Conservation (phyloP, 2,113 vertebrate species). For the Callorhinus ursinus region DNA sequence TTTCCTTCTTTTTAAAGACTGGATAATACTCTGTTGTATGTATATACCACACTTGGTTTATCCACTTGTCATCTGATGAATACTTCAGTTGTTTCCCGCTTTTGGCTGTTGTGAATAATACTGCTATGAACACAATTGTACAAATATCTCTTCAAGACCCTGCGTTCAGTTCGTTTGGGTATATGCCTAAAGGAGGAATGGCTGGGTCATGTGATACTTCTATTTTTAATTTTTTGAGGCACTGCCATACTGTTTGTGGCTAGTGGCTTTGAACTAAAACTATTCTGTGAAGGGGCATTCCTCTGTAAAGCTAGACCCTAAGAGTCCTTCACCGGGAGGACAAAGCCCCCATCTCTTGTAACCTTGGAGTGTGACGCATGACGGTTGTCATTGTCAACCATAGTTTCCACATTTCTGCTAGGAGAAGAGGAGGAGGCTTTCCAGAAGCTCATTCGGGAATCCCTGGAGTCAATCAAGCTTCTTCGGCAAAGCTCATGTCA, state of each 20-base stretch:
- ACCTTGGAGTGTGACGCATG: fast-evolving
- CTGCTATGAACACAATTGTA: fast-evolving
- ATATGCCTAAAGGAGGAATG: background rate
- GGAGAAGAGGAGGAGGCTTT: background rate
- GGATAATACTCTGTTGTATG: fast-evolving
- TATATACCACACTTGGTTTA: background rate
- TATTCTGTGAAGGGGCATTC: background rate
- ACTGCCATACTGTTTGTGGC: background rate
- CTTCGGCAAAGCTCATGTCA: background rate
- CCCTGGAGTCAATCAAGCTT: background rate
- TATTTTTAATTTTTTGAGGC: background rate
- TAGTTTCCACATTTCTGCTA: background rate
- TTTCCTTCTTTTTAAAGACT: background rate
- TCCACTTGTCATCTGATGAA: fast-evolving
- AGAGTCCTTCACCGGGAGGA: background rate
- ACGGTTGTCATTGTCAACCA: fast-evolving
- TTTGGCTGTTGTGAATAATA: background rate
- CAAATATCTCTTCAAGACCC: fast-evolving
- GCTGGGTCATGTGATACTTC: background rate
- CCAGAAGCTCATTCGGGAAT: background rate
- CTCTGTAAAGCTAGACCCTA: background rate
- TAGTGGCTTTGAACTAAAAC: background rate
- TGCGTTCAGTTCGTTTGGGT: background rate
- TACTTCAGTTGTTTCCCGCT: fast-evolving
- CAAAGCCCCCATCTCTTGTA: background rate